Evolutionary conservation across 1,140 invertebrate species (phyloP), one percentile per base, ranked within the genome.

Genomic region (Bombyx mandarina): DNA sequence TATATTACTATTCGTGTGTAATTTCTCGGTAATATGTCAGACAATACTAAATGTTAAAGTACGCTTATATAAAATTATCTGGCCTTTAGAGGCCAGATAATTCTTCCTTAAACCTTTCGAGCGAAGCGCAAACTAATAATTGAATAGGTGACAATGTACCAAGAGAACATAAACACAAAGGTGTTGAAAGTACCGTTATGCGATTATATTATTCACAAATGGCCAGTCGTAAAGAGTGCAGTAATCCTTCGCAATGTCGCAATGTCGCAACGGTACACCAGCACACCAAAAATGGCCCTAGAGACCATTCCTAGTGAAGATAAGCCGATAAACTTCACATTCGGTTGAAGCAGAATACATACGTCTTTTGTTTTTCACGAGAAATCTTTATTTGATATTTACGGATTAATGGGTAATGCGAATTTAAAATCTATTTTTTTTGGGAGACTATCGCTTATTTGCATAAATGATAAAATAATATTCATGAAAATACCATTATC

Each of bases 271-370:
- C 47, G 56, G 42, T 58, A 55, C 58, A 58, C 54, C 55, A 51
- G 55, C 58, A 50, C 22, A 54, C 59, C 66, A 10, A 70, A 74
- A 69, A 69, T 61, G 69, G 69, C 50, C 43, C 55, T 35, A 54
- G 44, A 58, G 45, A 48, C 52, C 61, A 62, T 63, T 67, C 58
- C 56, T 57, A 58, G 59, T 56, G 48, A 46, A 61, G 70, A 70
- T 70, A 65, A 72, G 63, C 69, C 57, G 66, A 71, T 70, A 72
- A 63, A 59, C 44, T 56, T 44, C 44, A 10, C 45, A 26, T 47
- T 47, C 22, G 26, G 8, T 52, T 8, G 26, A 5, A 2, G 26
- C 26, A 35, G 2, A 35, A 35, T 35, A 35, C 26, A 35, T 35
- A 35, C 26, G 2, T 35, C 2, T 3, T 35, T 35, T 35, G 26